Evolutionary conservation across 1,140 invertebrate species (phyloP).

Genomic region (Liolophura sinensis): DNA sequence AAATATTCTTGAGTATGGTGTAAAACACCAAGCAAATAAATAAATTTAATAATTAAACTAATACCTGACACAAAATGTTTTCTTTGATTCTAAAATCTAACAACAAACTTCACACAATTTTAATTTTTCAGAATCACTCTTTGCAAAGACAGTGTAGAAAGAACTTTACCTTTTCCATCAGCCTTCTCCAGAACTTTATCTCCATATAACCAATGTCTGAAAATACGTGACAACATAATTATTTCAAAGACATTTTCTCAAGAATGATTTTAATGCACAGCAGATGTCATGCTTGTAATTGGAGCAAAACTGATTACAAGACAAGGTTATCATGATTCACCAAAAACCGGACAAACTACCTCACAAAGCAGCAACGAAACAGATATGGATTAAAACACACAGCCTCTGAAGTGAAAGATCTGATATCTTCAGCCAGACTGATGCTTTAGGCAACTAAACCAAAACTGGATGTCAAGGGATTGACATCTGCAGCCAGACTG

Average conservation of each 20-base stretch:
- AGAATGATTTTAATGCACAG: slow-evolving; percentile 11
- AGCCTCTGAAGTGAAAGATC: neutral
- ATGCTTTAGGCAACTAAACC: neutral
- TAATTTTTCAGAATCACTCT: slow-evolving; percentile 1
- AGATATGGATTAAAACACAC: neutral
- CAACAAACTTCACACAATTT: neutral
- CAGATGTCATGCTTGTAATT: too few relatives aligned
- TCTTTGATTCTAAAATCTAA: neutral
- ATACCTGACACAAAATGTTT: too few relatives aligned
- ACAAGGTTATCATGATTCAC: neutral
- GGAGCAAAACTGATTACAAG: neutral
- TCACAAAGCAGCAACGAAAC: neutral
- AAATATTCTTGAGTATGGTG: too few relatives aligned
- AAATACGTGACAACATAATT: slow-evolving; percentile 31
- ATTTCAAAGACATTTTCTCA: neutral
- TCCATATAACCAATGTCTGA: slow-evolving; percentile 85
- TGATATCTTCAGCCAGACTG: neutral
- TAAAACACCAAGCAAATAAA: too few relatives aligned
- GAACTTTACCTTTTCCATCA: neutral
- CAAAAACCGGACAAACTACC: neutral
- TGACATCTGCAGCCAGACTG: neutral
- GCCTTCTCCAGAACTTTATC: slow-evolving; percentile 64
- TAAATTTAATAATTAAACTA: neutral
- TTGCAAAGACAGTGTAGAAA: neutral
- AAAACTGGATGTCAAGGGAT: neutral